Conservation (phyloP, 2,888 invertebrate genomes). For the Marronus borbonicus region DNA sequence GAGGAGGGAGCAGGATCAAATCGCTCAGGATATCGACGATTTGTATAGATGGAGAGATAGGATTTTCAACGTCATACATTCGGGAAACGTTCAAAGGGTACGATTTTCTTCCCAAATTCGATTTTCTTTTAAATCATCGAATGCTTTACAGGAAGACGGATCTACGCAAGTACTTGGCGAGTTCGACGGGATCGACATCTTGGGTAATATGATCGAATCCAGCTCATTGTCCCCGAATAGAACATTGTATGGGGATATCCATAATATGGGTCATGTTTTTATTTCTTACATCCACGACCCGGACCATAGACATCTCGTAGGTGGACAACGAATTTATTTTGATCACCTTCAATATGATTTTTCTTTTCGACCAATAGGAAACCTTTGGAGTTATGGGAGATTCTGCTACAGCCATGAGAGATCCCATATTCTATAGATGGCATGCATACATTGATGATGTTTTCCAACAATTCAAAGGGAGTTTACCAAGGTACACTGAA, state of each 20-base stretch:
- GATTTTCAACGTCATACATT: constrained; percentile 81
- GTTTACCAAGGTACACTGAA: constrained; percentile 77
- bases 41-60: constrained; percentile 85
- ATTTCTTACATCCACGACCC: constrained; percentile 87
- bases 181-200: constrained; percentile 80
- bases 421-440: constrained; percentile 90
- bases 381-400: constrained; percentile 88
- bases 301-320: constrained; percentile 81
- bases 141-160: constrained; percentile 64
- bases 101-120: neutral
- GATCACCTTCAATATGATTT: neutral
- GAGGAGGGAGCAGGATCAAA: constrained; percentile 79
- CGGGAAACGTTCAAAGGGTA: constrained; percentile 63
- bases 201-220: constrained; percentile 87
- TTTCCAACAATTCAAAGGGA: constrained; percentile 82
- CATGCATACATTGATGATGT: constrained; percentile 86
- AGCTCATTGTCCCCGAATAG: constrained; percentile 80
- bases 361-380: constrained; percentile 73
- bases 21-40: constrained; percentile 79
- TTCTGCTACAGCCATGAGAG: constrained; percentile 88
- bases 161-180: constrained; percentile 73
- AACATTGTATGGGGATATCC: constrained; percentile 83
- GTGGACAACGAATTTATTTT: constrained; percentile 50
- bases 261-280: constrained; percentile 87
- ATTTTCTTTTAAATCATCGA: neutral